These are phyloP conservation scores for Donacobius atricapilla DNA, from an alignment of 2,113 vertebrate genomes.

Conservation along the genomic window DNA sequence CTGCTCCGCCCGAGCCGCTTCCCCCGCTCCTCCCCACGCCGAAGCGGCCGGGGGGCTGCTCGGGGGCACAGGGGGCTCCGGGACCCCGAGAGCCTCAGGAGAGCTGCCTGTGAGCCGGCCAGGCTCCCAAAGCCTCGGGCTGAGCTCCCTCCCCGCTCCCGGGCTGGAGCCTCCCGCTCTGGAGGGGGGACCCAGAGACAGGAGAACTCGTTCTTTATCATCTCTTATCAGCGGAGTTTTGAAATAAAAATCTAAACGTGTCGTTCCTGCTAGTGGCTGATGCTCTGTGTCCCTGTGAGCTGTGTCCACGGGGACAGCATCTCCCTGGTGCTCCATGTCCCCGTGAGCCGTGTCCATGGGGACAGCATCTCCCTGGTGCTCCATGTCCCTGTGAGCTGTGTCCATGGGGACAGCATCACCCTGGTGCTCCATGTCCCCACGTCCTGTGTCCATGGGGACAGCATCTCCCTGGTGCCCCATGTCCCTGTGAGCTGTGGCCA, in stretches of 20 bases:
- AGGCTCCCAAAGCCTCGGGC: background rate
- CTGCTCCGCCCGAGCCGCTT: accelerated
- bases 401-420: accelerated
- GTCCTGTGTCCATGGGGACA: background rate
- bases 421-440: background rate
- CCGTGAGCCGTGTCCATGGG: background rate
- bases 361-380: accelerated
- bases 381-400: background rate
- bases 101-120: background rate
- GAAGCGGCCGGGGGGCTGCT: too few species aligned
- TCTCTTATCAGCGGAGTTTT: background rate
- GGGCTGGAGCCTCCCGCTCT: background rate
- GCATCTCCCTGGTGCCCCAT: background rate
- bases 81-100: accelerated
- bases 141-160: background rate
- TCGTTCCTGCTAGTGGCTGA: background rate
- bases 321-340: too few species aligned
- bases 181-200: background rate
- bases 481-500: background rate
- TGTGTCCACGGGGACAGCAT: too few species aligned
- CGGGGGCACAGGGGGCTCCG: background rate
- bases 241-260: background rate
- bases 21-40: too few species aligned
- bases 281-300: background rate
- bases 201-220: background rate